Conservation (phyloP, 2,797 vertebrate genomes). For the Acanthurus tractus region DNA sequence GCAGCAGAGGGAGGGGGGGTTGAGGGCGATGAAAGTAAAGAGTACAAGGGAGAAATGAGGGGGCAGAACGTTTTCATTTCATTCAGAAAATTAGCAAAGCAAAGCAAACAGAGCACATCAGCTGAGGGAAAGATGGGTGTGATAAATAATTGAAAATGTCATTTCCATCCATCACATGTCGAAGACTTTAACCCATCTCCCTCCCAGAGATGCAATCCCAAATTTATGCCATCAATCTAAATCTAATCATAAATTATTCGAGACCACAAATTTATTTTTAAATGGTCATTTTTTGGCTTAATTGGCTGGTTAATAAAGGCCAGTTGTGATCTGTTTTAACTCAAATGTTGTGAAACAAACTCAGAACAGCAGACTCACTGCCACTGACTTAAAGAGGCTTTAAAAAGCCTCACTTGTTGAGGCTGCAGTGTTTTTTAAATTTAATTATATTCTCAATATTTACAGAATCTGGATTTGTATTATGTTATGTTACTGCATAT, state of each 20-base stretch:
- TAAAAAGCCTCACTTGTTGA: neutral
- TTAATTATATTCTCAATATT: no score
- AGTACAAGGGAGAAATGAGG: neutral
- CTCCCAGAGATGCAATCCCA: neutral
- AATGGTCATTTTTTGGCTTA: neutral
- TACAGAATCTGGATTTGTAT: neutral
- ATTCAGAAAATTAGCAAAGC: constrained; percentile 25
- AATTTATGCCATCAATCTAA: constrained; percentile 3
- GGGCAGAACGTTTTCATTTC: constrained; percentile 26
- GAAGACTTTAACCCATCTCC: neutral
- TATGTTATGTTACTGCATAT: neutral
- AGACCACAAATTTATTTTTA: neutral
- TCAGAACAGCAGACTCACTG: neutral
- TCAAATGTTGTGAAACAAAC: neutral
- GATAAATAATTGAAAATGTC: constrained; percentile 39
- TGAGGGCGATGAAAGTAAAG: constrained; percentile 8
- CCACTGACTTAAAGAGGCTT: neutral
- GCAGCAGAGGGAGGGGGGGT: constrained; percentile 34
- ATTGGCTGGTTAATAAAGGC: neutral
- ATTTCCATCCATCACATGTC: constrained; percentile 22
- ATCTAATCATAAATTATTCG: neutral
- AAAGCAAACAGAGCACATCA: neutral
- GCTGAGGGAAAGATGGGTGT: neutral
- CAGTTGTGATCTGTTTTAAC: neutral
- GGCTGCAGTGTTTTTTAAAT: no score